Evolutionary conservation across 2,797 vertebrate genomes (phyloP), one percentile per base, ranked within the genome.

Genomic region (Phataginus tricuspis): DNA sequence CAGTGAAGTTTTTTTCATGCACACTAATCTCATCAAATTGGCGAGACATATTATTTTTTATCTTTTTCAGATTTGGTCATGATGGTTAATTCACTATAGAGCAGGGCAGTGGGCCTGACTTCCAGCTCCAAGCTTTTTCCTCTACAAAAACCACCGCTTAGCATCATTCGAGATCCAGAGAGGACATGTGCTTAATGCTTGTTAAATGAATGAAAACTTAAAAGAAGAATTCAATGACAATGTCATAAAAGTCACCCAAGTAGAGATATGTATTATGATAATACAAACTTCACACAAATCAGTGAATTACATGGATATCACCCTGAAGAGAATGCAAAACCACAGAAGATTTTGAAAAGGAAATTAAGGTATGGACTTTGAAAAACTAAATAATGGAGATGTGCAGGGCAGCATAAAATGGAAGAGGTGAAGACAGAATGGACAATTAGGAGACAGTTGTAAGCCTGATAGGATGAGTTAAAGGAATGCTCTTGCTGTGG

Each of bases 241-340:
- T 77, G 51, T 42, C 66, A 92, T 87, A 82, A 97, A 95, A 94
- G 51, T 74, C 66, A 69, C 64, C 68, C 42, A 95, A 80, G 79
- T 75, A 94, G 51, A 93, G 23, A 51, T 85, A 77, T 66, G 13
- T 80, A 49, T 66, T 78, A 75, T 71, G 64, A 91, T 83, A 78
- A 77, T 53, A 64, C 39, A 57, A 59, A 90, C 34, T 80, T 87
- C 45, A 86, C 68, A 84, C 49, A 87, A 93, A 68, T 92, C 45
- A 82, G 34, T 87, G 45, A 71, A 59, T 74, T 69, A 15, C n/a
- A 49, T n/a, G 55, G 42, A 74, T 86, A 74, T 51, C 16, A 90
- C 64, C n/a, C 5, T 93, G 69, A 79, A 90, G 19, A 23, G 19
- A 93, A 86, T 19, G 6, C 7, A 96, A 89, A 86, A 31, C 57